Evolutionary conservation across 1,140 invertebrate species (phyloP).

Genomic region (Thalassaphorura encarpata): DNA sequence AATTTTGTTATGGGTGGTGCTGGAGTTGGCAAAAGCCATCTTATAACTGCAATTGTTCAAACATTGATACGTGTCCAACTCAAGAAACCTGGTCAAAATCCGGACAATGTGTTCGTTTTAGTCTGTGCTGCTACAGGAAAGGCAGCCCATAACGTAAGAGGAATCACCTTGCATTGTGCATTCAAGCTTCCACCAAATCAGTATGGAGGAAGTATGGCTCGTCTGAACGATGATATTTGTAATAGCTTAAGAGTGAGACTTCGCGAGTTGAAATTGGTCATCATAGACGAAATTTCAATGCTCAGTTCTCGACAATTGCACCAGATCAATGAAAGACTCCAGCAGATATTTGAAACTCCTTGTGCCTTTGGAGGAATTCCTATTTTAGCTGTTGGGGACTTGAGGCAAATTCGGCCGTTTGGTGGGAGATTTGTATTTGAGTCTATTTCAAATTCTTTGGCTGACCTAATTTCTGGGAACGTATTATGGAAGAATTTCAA

Average conservation of each 20-base stretch:
- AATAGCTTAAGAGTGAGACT: constrained; percentile 31
- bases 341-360: constrained; percentile 35
- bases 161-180: constrained; percentile 36
- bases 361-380: constrained; percentile 30
- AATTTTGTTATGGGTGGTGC: constrained; percentile 1
- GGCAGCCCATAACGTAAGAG: constrained; percentile 35
- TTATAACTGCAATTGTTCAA: constrained; percentile 14
- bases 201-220: constrained; percentile 6
- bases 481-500: constrained; percentile 8
- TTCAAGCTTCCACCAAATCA: constrained; percentile 34
- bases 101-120: constrained; percentile 22
- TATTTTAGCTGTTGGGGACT: constrained; percentile 31
- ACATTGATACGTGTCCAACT: not conserved
- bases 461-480: not conserved
- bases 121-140: constrained; percentile 36
- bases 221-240: constrained; percentile 22
- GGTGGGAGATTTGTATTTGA: constrained; percentile 4
- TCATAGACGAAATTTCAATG: constrained; percentile 40
- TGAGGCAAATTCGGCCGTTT: constrained; percentile 33
- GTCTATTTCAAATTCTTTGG: no score
- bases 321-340: constrained; percentile 33
- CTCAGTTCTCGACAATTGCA: constrained; percentile 33
- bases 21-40: constrained; percentile 17
- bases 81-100: not conserved
- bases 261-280: constrained; percentile 34